phyloP scores from a whole-genome alignment of 2,113 vertebrate species.

The Promerops cafer region DNA sequence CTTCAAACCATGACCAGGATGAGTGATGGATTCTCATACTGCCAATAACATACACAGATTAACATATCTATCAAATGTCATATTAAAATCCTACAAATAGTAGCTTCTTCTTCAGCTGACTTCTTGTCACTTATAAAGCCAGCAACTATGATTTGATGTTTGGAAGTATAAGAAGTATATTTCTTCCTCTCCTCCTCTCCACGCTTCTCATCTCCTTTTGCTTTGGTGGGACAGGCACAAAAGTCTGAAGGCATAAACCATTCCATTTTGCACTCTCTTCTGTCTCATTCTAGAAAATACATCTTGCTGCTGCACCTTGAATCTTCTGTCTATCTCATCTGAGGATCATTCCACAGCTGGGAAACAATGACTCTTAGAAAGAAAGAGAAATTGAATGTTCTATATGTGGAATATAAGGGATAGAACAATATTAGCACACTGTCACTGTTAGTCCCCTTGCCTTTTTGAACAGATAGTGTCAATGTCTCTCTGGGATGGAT shows the following conservation, averaged over 20 bases:
- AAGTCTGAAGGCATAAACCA: neutral
- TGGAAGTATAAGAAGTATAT: neutral
- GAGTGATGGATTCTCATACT: neutral
- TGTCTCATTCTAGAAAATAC: neutral
- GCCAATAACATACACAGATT: neutral
- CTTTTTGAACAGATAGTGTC: neutral
- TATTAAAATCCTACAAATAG: neutral
- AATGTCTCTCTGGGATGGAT: neutral
- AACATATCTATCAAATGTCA: neutral
- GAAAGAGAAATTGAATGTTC: neutral
- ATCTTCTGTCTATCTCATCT: neutral
- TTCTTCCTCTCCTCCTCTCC: neutral
- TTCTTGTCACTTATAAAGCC: neutral
- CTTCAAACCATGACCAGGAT: neutral
- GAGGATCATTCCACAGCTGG: neutral
- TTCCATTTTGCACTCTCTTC: neutral
- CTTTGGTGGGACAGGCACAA: neutral
- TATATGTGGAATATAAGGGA: neutral
- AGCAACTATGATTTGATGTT: neutral
- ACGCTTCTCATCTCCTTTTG: neutral
- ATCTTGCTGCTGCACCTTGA: neutral
- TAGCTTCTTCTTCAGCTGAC: neutral
- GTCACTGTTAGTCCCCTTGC: neutral
- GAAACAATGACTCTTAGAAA: neutral
- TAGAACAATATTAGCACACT: neutral